Base-by-base conservation (phyloP, 1,140 invertebrate genomes). In the Aculops lycopersici region DNA sequence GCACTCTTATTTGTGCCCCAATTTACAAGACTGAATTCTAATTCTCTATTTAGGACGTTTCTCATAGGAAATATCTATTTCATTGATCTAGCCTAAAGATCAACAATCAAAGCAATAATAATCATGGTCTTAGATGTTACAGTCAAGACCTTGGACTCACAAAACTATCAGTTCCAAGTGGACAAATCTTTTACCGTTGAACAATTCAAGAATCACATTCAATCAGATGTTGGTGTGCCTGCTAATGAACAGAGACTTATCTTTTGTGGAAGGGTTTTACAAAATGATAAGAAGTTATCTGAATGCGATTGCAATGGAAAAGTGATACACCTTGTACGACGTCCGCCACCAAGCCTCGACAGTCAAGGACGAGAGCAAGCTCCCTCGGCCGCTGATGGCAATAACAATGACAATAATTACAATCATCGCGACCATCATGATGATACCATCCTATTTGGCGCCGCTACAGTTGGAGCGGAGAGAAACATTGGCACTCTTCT, bases 261-360 rank as follows among this genome's bases (percentile, higher is more conserved):
- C 46, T 88, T 81, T 57, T 83, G 77, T 59, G 81, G 83, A 12
- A 61, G 76, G 55, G 79, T 92, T 41, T 58, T 90, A 36, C 71
- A 75, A 51, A 78, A 90, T 67, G 76, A 78, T n/a, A 75, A 74
- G 48, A 73, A 70, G 53, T 58, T 92, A 19, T 66, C 64, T 49
- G 76, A 84, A 53, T 39, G 14, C 15, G 81, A 79, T 67, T 71
- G 88, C 12, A 64, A 81, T 58, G 77, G 74, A 2, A 86, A 86
- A 60, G 79, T 81, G 15, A 67, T 92, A 37, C 83, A 92, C 56
- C 64, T 92, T 50, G 83, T 88, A n/a, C 74, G 83, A 57, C 61
- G 76, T 21, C 52, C 60, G 3, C 69, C 75, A 3, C 77, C 78
- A n/a, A n/a, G 42, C 47, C 24, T 35, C 42, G 24, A 31, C 24